Base-by-base conservation (phyloP, 2,113 vertebrate species). In the Tursiops truncatus region DNA sequence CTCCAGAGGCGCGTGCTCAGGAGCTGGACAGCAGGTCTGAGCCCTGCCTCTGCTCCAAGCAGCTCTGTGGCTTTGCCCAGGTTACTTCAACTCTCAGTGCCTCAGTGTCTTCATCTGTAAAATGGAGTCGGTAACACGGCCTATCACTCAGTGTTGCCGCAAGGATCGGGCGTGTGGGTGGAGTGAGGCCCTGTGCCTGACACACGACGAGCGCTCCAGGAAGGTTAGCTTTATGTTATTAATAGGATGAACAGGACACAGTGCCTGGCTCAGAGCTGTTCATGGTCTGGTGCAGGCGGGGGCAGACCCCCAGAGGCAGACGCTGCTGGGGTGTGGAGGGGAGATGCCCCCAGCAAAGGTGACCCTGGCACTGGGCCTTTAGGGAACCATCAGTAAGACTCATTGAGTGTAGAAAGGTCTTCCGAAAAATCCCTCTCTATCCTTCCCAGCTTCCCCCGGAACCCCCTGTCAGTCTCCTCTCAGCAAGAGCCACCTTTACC, bases 151-250 rank as follows among this genome's bases (percentile, higher is more conserved):
- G 53, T 1, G 65, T 3, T 8, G 21, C 81, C 0, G 5, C 38
- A 41, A 28, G 36, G 38, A 23, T 3, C 3, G 0, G 1, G 60
- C 4, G 18, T 6, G 5, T 1, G 5, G 58, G 0, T 8, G 63
- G 63, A n/a, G 1, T 5, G 84, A 76, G n/a, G 60, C n/a, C 50
- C n/a, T 2, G 0, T 17, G 12, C 25, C 58, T 36, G 38, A 17
- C 26, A 0, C 14, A 0, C 0, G 0, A 1, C 0, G 2, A 33
- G 8, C 17, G 1, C 71, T 38, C 0, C 0, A 2, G 80, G 8
- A 31, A 15, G 0, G 12, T 11, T 18, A 8, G 63, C 93, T 60
- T 17, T 5, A 4, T 10, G 12, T 14, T 3, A 0, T 11, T 5
- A 13, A 8, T 0, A 14, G n/a, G 71, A 9, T 28, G 31, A 60